Conservation (phyloP, 2,797 vertebrate species). For the Oreonectes daqikongensis region DNA sequence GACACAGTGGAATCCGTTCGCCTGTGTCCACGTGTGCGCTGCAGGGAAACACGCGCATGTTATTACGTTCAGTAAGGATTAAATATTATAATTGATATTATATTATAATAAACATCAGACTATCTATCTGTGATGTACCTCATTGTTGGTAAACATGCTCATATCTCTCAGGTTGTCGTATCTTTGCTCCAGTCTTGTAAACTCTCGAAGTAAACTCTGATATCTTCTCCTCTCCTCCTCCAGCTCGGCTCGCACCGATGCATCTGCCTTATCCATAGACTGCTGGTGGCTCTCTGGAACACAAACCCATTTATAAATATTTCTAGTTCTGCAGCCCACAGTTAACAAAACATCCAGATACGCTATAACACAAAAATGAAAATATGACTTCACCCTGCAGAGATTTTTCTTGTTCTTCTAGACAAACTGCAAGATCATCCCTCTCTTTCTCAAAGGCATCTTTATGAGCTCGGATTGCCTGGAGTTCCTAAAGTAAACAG, state of each 20-base stretch:
- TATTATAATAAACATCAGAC: background rate
- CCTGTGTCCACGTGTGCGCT: slow-evolving; percentile 71
- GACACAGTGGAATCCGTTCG: slow-evolving; percentile 68
- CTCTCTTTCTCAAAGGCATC: slow-evolving; percentile 65
- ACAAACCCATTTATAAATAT: slow-evolving; percentile 15
- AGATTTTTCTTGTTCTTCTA: slow-evolving; percentile 65
- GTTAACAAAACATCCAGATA: background rate
- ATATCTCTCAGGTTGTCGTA: slow-evolving; percentile 80
- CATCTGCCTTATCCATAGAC: slow-evolving; percentile 61
- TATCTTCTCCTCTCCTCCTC: slow-evolving; percentile 80
- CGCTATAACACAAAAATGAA: slow-evolving; percentile 21
- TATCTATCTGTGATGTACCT: slow-evolving; percentile 37
- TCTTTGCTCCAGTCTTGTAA: slow-evolving; percentile 80
- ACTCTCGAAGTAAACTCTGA: slow-evolving; percentile 81
- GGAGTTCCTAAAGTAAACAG: slow-evolving; percentile 60
- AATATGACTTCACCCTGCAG: slow-evolving; percentile 71
- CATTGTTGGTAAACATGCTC: slow-evolving; percentile 64
- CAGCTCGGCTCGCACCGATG: slow-evolving; percentile 70
- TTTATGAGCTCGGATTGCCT: slow-evolving; percentile 65
- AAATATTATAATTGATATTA: background rate
- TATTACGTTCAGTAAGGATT: background rate
- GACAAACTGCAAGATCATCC: slow-evolving; percentile 63
- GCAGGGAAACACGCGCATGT: slow-evolving; percentile 39
- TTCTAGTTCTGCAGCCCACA: background rate
- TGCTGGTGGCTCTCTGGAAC: slow-evolving; percentile 62